These are phyloP conservation scores for Tubulanus polymorphus DNA, from an alignment of 2,888 invertebrate genomes.

Conservation along the genomic window DNA sequence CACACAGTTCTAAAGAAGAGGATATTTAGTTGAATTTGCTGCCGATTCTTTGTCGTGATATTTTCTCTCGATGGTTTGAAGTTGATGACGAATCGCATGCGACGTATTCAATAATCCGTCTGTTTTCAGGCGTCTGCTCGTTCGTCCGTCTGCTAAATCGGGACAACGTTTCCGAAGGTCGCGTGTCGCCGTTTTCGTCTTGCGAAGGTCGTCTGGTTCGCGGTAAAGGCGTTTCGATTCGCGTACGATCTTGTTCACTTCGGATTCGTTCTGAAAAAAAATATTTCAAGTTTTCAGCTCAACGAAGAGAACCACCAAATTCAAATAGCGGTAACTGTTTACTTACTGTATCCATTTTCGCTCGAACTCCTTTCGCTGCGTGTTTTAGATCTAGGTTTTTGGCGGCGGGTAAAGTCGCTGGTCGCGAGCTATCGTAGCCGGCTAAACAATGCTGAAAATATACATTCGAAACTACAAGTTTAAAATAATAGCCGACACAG, in stretches of 20 bases:
- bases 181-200: neutral
- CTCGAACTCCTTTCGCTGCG: conserved; percentile 28
- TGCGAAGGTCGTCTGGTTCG: neutral
- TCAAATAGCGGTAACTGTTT: neutral
- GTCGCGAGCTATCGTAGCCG: conserved; percentile 42
- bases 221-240: neutral
- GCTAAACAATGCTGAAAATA: conserved; percentile 42
- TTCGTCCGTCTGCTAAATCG: neutral
- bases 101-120: neutral
- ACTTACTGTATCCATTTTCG: conserved; percentile 23
- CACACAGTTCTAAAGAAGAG: no score
- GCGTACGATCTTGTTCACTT: neutral
- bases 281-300: neutral
- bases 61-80: neutral
- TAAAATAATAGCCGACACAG: no score
- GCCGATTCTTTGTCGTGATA: neutral
- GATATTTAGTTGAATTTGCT: neutral
- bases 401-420: conserved; percentile 39
- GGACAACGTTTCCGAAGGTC: neutral
- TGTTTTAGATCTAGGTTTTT: conserved; percentile 33
- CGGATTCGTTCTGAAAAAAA: neutral
- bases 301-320: neutral
- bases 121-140: neutral
- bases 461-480: no score
- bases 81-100: neutral